Evolutionary conservation across 1,140 invertebrate species (phyloP).

Genomic region (Cataglyphis hispanica): DNA sequence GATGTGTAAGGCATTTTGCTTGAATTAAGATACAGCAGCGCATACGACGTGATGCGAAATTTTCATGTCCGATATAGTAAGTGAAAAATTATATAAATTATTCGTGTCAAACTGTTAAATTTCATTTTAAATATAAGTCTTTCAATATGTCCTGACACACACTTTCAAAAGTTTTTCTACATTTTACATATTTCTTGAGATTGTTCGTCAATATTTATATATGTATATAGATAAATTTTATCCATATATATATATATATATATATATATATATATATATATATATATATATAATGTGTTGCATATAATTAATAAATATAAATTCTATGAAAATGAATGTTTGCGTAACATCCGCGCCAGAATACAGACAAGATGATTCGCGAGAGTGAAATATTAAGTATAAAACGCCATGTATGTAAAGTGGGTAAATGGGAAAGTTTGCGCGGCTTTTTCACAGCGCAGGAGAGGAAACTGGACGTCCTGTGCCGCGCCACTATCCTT

Average conservation of each 20-base stretch:
- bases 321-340: background rate
- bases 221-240: background rate
- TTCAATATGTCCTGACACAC: background rate
- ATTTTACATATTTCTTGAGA: background rate
- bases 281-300: background rate
- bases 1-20: background rate
- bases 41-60: background rate
- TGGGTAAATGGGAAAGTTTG: conserved; percentile 63
- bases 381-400: conserved; percentile 52
- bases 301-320: conserved; percentile 4
- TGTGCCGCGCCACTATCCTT: background rate
- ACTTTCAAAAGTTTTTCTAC: background rate
- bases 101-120: background rate
- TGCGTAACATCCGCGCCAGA: background rate
- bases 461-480: background rate
- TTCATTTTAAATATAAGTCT: background rate
- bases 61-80: background rate
- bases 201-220: background rate
- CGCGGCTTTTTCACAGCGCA: conserved; percentile 32
- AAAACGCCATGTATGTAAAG: conserved; percentile 53
- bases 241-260: background rate
- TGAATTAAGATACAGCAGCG: background rate
- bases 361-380: conserved; percentile 50
- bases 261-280: background rate
- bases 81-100: background rate